Conservation (phyloP, 2,797 vertebrate genomes). For the Sylvilagus floridanus region DNA sequence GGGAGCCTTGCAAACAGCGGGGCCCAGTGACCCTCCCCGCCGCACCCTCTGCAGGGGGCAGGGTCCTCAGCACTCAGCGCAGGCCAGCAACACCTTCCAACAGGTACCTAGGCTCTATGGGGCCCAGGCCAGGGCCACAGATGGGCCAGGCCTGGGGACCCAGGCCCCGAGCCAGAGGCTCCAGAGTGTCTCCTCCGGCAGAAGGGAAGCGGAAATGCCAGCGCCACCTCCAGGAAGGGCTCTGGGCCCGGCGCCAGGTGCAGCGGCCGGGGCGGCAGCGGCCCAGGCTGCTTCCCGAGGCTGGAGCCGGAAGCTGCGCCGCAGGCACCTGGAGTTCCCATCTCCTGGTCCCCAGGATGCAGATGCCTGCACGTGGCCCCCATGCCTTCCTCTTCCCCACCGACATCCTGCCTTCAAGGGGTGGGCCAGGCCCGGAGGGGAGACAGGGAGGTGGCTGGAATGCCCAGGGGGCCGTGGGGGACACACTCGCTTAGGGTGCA, state of each 20-base stretch:
- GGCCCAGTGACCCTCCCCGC: too few relatives aligned
- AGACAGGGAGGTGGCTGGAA: slow-evolving; percentile 2
- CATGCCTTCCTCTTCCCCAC: slow-evolving; percentile 78
- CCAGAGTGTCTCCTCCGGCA: slow-evolving; percentile 42
- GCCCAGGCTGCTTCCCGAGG: slow-evolving; percentile 56
- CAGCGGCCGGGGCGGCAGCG: not conserved
- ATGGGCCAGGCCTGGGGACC: not conserved
- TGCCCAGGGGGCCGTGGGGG: not conserved
- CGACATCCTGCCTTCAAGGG: slow-evolving; percentile 69
- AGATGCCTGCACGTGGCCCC: slow-evolving; percentile 49
- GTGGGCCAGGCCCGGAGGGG: not conserved
- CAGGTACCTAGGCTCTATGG: not conserved
- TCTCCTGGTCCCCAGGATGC: slow-evolving; percentile 80
- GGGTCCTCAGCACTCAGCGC: not conserved
- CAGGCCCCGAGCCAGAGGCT: not conserved
- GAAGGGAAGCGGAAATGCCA: slow-evolving; percentile 64
- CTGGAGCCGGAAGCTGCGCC: slow-evolving; percentile 60
- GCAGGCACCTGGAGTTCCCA: slow-evolving; percentile 78
- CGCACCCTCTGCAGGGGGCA: not conserved
- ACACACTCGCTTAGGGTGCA: not conserved
- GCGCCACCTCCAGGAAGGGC: slow-evolving; percentile 55
- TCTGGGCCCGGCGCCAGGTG: slow-evolving; percentile 62
- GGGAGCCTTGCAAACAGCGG: too few relatives aligned
- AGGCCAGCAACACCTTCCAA: not conserved
- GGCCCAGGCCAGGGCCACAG: accelerated